A percentile compares a stretch with the other conserved stretches of the same genome.
Conservation (phyloP, 2,888 invertebrate species). For the Globia sparganii region DNA sequence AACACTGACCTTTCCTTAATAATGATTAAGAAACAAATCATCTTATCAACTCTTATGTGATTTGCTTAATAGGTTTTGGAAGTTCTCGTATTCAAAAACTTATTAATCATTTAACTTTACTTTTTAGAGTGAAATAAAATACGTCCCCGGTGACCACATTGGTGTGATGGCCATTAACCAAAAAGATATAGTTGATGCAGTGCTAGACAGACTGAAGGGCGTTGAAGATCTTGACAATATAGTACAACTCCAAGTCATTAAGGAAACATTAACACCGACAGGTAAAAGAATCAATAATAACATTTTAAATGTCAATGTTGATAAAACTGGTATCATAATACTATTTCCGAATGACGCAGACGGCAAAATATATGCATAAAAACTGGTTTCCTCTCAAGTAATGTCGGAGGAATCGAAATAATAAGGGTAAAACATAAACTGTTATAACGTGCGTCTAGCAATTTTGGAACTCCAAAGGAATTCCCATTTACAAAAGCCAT, state of each 20-base stretch:
- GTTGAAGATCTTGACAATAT: constrained; percentile 92
- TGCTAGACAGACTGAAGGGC: constrained; percentile 93
- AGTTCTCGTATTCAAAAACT: not conserved
- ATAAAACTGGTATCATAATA: constrained; percentile 41
- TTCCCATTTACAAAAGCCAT: not conserved
- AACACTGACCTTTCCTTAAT: constrained; percentile 5
- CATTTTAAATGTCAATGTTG: constrained; percentile 26
- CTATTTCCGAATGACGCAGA: constrained; percentile 18
- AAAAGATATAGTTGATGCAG: constrained; percentile 93
- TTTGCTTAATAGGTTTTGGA: not conserved
- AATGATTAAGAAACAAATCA: not conserved
- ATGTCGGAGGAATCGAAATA: not conserved
- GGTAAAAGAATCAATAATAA: constrained; percentile 85
- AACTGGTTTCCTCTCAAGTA: constrained; percentile 19
- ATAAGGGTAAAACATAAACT: not conserved
- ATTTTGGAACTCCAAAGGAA: not conserved
- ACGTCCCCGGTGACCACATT: constrained; percentile 97
- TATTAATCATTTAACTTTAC: not conserved
- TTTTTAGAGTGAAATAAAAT: constrained; percentile 90
- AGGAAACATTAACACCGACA: constrained; percentile 95
- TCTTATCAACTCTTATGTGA: not conserved
- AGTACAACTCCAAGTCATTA: constrained; percentile 94
- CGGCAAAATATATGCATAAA: constrained; percentile 19
- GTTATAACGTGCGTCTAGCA: not conserved
- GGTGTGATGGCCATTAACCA: constrained; percentile 97